A percentile compares a stretch with the other conserved stretches of the same genome.
Evolutionary conservation across 2,888 invertebrate genomes (phyloP).

Genomic region (Napeogenes inachia): DNA sequence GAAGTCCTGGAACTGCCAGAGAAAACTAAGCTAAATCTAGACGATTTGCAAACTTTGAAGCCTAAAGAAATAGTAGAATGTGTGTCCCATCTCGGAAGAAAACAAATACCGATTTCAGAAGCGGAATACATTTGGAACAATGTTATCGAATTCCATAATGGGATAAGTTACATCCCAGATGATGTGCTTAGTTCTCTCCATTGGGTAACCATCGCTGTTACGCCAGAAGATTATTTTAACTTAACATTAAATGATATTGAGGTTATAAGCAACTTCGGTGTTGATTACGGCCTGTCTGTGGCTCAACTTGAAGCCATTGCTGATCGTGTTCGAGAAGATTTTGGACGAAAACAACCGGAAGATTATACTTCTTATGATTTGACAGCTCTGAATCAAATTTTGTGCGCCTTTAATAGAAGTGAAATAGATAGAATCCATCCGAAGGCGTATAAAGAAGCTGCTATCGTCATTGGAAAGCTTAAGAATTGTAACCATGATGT

Average conservation of each 20-base stretch:
- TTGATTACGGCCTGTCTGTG: constrained; percentile 59
- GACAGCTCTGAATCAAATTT: constrained; percentile 69
- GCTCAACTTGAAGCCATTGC: constrained; percentile 69
- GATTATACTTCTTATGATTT: constrained; percentile 78
- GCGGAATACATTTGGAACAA: constrained; percentile 60
- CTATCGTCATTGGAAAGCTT: constrained; percentile 62
- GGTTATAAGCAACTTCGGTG: constrained; percentile 75
- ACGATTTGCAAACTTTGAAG: constrained; percentile 44
- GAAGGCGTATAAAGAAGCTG: constrained; percentile 71
- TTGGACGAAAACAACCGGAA: constrained; percentile 72
- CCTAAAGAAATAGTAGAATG: constrained; percentile 57
- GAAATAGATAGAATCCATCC: constrained; percentile 75
- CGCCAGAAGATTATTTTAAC: constrained; percentile 68
- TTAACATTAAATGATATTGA: constrained; percentile 73
- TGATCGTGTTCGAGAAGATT: constrained; percentile 69
- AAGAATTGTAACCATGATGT: constrained; percentile 62
- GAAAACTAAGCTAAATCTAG: constrained; percentile 37
- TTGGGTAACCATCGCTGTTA: constrained; percentile 69
- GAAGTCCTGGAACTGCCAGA: constrained; percentile 47
- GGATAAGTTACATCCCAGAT: constrained; percentile 61
- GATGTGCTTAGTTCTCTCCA: constrained; percentile 56
- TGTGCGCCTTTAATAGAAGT: constrained; percentile 75
- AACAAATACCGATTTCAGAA: constrained; percentile 43
- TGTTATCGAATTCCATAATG: constrained; percentile 49
- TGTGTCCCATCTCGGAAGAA: constrained; percentile 53